Evolutionary conservation across 2,113 vertebrate species (phyloP), one percentile per base, ranked within the genome.

Genomic region (Prinia subflava): DNA sequence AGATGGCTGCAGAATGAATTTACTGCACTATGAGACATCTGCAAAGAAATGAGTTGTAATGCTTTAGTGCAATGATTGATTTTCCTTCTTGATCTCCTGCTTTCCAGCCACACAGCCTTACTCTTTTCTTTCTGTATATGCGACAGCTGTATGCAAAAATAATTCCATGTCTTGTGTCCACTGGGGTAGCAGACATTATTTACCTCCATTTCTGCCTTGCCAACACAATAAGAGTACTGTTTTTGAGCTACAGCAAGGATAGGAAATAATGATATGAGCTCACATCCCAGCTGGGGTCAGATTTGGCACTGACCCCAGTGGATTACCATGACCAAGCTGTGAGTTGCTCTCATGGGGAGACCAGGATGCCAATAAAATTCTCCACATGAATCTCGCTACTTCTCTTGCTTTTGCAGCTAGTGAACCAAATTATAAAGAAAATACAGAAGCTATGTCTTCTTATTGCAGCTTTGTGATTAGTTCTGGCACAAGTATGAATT

Each of bases 1-100:
- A 64, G 55, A 42, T 59, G 82, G 86, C 62, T 95, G 23, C 63
- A 71, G 86, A 90, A 92, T 82, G 52, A 96, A 92, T 89, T 96
- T 92, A 89, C 73, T 95, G 83, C 86, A 33, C 87, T 92, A 88
- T 93, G 81, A 96, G 94, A 92, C 67, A 96, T 95, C 73, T 90
- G 90, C 84, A 95, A 90, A 87, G 63, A 84, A 70, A 78, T 0
- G 3, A 89, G 75, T 55, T 67, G 63, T 65, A 93, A 76, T 71
- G 56, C 52, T 94, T 92, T 84, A 73, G 81, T 86, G 74, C 67
- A 87, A 15, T 93, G 94, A 94, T 81, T 69, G 68, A 77, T 91
- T 96, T 92, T 92, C 35, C 49, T 19, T 70, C 60, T 68, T 70
- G 49, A 39, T 92, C 69, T 76, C 65, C 62, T 88, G 57, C 46